Conservation (phyloP, 2,113 vertebrate species). For the Holacanthus passer region DNA sequence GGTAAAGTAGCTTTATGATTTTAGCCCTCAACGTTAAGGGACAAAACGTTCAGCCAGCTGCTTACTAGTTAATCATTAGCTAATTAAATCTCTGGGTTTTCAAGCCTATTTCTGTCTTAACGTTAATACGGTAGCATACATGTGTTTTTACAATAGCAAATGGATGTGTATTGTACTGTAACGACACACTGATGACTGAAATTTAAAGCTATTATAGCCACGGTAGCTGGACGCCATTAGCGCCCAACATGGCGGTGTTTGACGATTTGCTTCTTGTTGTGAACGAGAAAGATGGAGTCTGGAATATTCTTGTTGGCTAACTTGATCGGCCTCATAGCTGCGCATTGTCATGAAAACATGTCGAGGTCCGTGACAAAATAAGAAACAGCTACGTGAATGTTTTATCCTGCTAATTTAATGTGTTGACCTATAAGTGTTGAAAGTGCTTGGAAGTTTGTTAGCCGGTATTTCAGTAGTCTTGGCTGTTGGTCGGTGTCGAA, state of each 20-base stretch:
- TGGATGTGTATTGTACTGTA: background rate
- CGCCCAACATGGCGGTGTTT: slow-evolving; percentile 77
- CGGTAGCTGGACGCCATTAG: slow-evolving; percentile 26
- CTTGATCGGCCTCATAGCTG: background rate
- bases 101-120: accelerated
- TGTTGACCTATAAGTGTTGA: too few species aligned
- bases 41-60: slow-evolving; percentile 22
- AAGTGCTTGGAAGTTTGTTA: background rate
- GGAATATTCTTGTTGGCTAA: slow-evolving; percentile 57
- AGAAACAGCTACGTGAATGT: accelerated
- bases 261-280: slow-evolving; percentile 67
- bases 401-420: background rate
- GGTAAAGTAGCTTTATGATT: background rate
- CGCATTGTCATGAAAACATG: background rate
- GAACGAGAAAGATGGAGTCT: slow-evolving; percentile 76
- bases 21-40: background rate
- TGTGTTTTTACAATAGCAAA: accelerated
- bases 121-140: accelerated
- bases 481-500: slow-evolving; percentile 27
- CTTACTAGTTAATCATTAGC: background rate
- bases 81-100: background rate
- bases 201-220: background rate
- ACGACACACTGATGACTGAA: background rate
- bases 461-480: slow-evolving; percentile 17
- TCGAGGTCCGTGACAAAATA: background rate